Base-by-base conservation (phyloP, 2,888 invertebrate genomes). In the Acleris cristana region DNA sequence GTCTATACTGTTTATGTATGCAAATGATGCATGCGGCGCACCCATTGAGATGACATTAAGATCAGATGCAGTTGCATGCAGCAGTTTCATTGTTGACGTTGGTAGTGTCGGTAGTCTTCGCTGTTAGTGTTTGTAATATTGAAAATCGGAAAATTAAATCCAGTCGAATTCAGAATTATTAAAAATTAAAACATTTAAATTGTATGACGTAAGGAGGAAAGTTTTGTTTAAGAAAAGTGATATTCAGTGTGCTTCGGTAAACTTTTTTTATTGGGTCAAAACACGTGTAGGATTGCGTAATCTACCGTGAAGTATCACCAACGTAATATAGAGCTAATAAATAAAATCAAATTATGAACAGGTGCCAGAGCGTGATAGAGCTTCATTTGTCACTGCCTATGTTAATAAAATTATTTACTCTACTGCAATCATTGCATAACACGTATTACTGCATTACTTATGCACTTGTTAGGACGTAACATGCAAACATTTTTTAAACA, bases 21-120 rank as follows among this genome's bases (percentile, higher is more conserved):
- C 12, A 58, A 18, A 21, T 8, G 30, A 53, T 53, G 48, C 48
- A 53, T 18, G 40, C 48, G 65, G 44, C 65, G 40, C 60, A 60
- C 61, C 55, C 61, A 61, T 61, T 21, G 56, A 55, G 61, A 61
- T 56, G 61, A 66, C 65, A 61, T 65, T 66, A 51, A 30, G 52
- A 16, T 52, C 8, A 16, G 18, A 61, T 49, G 19, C 7, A 56
- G 26, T 30, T 44, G 56, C 49, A 3, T 26, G 49, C 60, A 26
- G 26, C 65, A 66, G 56, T 61, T n/a, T 44, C 21, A 66, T 66
- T 66, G 60, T 66, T 61, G 44, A 56, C 26, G 65, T 45, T 44
- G 26, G 7, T 51, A 16, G 21, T 7, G 60, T 19, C 44, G 61
- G 51, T 61, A 45, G 51, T 34, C 40, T 7, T 16, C 61, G 49